Evolutionary conservation across 2,797 vertebrate species (phyloP).

Genomic region (Tenualosa thibaudeaui): DNA sequence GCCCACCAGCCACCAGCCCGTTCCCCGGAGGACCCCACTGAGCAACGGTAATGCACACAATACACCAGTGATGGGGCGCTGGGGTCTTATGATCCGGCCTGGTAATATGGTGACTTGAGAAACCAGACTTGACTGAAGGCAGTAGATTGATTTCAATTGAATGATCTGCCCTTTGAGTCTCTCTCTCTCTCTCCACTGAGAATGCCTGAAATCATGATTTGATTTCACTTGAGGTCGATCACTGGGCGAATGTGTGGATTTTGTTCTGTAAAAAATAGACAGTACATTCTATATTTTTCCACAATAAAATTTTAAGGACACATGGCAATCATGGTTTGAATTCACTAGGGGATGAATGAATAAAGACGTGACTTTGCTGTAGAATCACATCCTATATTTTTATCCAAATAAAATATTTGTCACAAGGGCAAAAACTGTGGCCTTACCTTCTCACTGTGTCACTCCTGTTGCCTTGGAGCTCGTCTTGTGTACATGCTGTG

Average conservation of each 20-base stretch:
- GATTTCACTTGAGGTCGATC: not conserved
- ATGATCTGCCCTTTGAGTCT: not conserved
- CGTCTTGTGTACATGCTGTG: not conserved
- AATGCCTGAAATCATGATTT: not conserved
- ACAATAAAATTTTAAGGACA: not conserved
- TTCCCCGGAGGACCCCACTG: not conserved
- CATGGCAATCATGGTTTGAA: not conserved
- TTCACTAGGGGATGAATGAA: not conserved
- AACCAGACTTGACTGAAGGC: not conserved
- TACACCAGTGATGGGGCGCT: slow-evolving; percentile 1
- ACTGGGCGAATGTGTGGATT: no score
- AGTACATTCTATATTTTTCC: not conserved
- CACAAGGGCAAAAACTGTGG: not conserved
- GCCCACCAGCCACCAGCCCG: slow-evolving; percentile 36
- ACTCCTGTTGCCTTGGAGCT: not conserved
- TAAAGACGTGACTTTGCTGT: not conserved
- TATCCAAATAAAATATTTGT: not conserved
- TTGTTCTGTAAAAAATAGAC: not conserved
- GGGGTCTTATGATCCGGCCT: not conserved
- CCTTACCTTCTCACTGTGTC: not conserved
- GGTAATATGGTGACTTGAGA: not conserved
- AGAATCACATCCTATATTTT: not conserved
- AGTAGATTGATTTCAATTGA: not conserved
- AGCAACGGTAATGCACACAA: slow-evolving; percentile 52
- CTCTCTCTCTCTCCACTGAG: not conserved